phyloP scores from a whole-genome alignment of 1,140 invertebrate species.

The Drosophila leontia region DNA sequence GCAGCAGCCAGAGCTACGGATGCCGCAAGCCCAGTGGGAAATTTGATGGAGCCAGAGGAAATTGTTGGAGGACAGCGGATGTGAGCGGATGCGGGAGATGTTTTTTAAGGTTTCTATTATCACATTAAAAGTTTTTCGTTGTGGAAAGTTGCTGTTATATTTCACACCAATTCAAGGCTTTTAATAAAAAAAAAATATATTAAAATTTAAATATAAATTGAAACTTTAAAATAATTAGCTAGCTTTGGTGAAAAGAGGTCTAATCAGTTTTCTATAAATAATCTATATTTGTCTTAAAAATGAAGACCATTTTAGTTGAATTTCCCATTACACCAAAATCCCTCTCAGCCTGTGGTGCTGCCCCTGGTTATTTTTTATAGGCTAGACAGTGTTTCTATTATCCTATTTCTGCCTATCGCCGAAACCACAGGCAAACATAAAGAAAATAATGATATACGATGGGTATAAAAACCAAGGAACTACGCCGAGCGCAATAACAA shows the following conservation, averaged over 20 bases:
- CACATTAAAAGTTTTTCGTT: conserved; percentile 13
- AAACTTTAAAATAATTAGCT: not conserved
- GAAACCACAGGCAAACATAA: conserved; percentile 52
- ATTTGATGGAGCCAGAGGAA: conserved; percentile 24
- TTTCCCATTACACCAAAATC: not conserved
- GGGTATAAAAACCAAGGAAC: conserved; percentile 49
- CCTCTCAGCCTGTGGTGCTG: conserved; percentile 18
- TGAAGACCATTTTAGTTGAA: not conserved
- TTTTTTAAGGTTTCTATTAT: conserved; percentile 12
- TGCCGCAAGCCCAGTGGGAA: conserved; percentile 50
- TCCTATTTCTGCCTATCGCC: conserved; percentile 59
- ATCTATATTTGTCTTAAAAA: too few species aligned
- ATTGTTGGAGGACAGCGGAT: conserved; percentile 3
- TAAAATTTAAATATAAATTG: not conserved
- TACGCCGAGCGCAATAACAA: conserved; percentile 32
- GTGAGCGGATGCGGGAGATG: conserved; percentile 2
- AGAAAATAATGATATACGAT: conserved; percentile 69
- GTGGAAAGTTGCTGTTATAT: conserved; percentile 1
- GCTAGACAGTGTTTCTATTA: conserved; percentile 52
- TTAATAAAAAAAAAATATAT: not conserved
- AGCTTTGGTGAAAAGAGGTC: too few species aligned
- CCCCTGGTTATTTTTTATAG: conserved; percentile 32
- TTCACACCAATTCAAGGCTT: conserved; percentile 1
- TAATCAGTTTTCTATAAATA: too few species aligned
- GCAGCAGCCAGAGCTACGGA: conserved; percentile 5